phyloP scores from a whole-genome alignment of 2,888 invertebrate species.

The Agrotis puta region DNA sequence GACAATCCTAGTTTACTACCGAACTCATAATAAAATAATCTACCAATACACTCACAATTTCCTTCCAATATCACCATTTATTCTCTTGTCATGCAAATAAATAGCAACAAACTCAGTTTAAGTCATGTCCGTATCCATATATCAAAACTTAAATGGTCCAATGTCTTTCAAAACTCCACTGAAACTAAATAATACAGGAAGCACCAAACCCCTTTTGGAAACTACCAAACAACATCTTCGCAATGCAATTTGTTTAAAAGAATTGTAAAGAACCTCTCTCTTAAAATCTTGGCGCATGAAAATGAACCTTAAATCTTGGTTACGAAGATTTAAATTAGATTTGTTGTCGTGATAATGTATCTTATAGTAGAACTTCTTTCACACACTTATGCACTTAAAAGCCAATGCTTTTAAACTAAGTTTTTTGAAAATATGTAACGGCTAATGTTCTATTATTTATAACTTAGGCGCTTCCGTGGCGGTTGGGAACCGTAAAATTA shows the following conservation, averaged over 20 bases:
- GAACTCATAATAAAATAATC: no score
- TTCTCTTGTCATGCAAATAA: conserved; percentile 15
- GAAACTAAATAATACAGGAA: conserved; percentile 67
- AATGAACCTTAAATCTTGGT: conserved; percentile 52
- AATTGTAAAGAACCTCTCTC: conserved; percentile 72
- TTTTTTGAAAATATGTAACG: conserved; percentile 49
- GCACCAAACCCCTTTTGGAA: conserved; percentile 67
- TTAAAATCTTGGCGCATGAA: conserved; percentile 38
- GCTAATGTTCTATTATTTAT: conserved; percentile 44
- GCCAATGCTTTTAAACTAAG: conserved; percentile 52
- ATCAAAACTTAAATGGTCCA: conserved; percentile 64
- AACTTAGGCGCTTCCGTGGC: conserved; percentile 5
- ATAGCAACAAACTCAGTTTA: conserved; percentile 49
- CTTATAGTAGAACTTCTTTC: conserved; percentile 50
- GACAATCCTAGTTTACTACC: no score
- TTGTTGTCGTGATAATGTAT: conserved; percentile 48
- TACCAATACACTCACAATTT: background rate
- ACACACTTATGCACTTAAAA: conserved; percentile 57
- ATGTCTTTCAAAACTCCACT: conserved; percentile 65
- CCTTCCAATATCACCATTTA: background rate
- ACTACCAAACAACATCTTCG: conserved; percentile 76
- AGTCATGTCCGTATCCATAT: conserved; percentile 55
- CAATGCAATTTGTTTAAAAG: conserved; percentile 79
- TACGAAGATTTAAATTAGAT: conserved; percentile 54
- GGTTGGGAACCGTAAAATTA: background rate